phyloP scores from a whole-genome alignment of 2,888 invertebrate genomes.

The Pristionchus arcanus region DNA sequence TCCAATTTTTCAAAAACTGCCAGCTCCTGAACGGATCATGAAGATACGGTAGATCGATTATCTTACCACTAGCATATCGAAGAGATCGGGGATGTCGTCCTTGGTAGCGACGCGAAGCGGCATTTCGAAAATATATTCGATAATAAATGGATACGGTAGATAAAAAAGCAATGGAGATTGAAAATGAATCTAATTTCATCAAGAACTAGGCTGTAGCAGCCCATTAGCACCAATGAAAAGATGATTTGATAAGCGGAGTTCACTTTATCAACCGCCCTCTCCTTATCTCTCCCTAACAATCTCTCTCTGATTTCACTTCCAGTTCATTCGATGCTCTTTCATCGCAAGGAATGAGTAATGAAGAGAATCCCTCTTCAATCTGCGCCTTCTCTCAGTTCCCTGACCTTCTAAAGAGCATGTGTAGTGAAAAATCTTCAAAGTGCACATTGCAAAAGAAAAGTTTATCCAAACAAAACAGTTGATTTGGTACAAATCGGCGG shows the following conservation, averaged over 20 bases:
- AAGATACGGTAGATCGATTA: slow-evolving; percentile 18
- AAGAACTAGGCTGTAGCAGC: neutral
- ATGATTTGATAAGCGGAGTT: neutral
- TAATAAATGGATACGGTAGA: neutral
- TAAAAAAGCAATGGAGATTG: no score
- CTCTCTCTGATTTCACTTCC: neutral
- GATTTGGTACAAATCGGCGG: slow-evolving; percentile 4
- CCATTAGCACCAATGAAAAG: neutral
- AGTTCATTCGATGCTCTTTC: neutral
- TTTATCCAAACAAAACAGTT: neutral
- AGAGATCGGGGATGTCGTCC: slow-evolving; percentile 17
- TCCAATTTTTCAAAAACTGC: neutral
- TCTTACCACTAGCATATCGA: slow-evolving; percentile 30
- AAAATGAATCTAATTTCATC: neutral
- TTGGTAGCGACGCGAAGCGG: neutral
- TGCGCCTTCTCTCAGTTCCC: no score
- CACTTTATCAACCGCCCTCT: neutral
- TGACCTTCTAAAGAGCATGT: no score
- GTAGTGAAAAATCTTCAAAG: no score
- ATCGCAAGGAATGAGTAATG: neutral
- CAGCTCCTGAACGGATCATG: neutral
- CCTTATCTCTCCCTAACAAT: slow-evolving; percentile 22
- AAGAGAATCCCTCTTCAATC: no score
- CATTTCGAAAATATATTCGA: neutral
- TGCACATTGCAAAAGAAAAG: neutral